Evolutionary conservation across 2,113 vertebrate genomes (phyloP).

Genomic region (Astatotilapia flaviijosephi): DNA sequence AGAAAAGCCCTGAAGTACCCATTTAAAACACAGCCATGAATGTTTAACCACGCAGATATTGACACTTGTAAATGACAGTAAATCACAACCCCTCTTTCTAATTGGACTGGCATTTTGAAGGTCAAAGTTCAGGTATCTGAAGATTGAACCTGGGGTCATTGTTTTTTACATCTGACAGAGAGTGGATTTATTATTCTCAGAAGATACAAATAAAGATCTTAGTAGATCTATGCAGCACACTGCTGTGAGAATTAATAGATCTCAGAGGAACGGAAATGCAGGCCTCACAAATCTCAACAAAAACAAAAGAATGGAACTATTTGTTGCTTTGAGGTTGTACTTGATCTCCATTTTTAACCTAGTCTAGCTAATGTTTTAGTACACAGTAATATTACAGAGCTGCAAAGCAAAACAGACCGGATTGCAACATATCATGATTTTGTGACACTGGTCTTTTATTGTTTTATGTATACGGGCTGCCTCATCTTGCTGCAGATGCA

Average conservation of each 20-base stretch:
- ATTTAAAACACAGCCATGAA: not conserved
- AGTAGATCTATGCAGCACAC: not conserved
- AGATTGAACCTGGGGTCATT: not conserved
- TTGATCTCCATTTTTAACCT: not conserved
- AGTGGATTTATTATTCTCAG: not conserved
- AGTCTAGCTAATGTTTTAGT: not conserved
- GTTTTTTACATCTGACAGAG: not conserved
- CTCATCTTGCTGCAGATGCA: not conserved
- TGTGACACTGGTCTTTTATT: not conserved
- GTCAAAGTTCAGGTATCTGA: not conserved
- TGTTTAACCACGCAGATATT: not conserved
- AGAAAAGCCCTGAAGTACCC: not conserved
- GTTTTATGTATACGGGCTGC: not conserved
- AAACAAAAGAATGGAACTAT: not conserved
- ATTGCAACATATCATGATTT: not conserved
- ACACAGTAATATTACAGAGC: not conserved
- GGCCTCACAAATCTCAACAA: not conserved
- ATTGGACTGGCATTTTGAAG: not conserved
- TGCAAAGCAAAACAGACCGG: not conserved
- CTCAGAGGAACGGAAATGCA: not conserved
- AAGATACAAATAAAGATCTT: not conserved
- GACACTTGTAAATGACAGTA: not conserved
- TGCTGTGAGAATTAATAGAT: not conserved
- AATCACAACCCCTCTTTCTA: not conserved
- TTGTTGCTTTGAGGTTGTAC: not conserved